Base-by-base conservation (phyloP, 2,888 invertebrate species). In the Stenodera caucasica region DNA sequence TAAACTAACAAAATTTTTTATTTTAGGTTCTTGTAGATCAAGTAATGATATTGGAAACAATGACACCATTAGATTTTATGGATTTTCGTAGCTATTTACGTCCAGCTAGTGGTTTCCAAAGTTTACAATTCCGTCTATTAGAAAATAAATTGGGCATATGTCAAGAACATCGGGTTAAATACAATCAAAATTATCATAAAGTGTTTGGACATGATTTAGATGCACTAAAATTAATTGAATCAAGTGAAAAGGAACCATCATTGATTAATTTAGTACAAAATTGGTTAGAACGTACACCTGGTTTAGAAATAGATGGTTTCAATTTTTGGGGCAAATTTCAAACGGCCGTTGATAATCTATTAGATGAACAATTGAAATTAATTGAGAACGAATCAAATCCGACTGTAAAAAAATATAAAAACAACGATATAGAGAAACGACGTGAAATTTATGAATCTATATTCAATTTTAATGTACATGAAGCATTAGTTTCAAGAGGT, bases 51-150 rank as follows among this genome's bases (percentile, higher is more conserved):
- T 81, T 99, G 69, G 99, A 99, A 81, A 98, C 98, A 0, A 99
- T 99, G 99, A 97, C 98, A 0, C 98, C 99, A 0, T 81, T 98
- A 61, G 99, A 99, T 81, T 99, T 99, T 77, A 94, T 99, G 90
- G 98, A 98, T 75, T 99, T 99, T 81, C 88, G 98, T 52, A 88
- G 91, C 67, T 94, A 94, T 77, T 82, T 99, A 35, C 90, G 93
- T 11, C 94, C 98, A 0, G 97, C 98, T 0, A 98, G 98, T 0
- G 99, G 99, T 0, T 99, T 99, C 79, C 99, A 99, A 78, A 98
- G 97, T 74, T 81, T 97, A 35, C 96, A 99, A 80, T 99, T 99
- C 80, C 88, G 99, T 14, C 83, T 99, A 18, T 82, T 99, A 58
- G 99, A 99, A 82, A 99, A 98, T 78, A 98, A 98, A 82, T 77